Base-by-base conservation (phyloP, 2,113 vertebrate genomes). In the Ariopsis seemanni region DNA sequence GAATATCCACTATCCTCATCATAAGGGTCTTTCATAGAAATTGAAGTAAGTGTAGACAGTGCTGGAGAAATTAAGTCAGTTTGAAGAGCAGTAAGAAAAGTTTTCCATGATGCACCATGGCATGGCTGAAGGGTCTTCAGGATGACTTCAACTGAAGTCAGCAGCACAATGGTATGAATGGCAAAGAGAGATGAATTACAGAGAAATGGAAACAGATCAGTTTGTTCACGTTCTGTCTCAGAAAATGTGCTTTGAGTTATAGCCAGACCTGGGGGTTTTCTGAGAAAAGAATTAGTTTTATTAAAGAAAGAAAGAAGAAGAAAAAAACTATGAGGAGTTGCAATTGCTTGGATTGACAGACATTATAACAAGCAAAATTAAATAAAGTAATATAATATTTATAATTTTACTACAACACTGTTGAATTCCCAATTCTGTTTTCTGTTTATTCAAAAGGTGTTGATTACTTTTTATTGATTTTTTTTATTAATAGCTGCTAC, bases 131-230 rank as follows among this genome's bases (percentile, higher is more conserved):
- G 88, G 91, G 88, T 92, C 82, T 88, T 85, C 50, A 42, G 91
- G 88, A 92, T 92, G 87, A 88, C 90, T 91, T 92, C 75, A 90
- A 80, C 55, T 58, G 90, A 92, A 90, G 91, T 90, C 82, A 91
- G 86, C 88, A 91, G 52, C n/a, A 27, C 20, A 15, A 27, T 8
- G 8, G 27, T 57, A 50, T 69, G 92, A 92, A 92, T 93, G 90
- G 89, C 72, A 74, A 20, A n/a, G 82, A 90, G 85, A 55, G 7
- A 53, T 22, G 30, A 4, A 57, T 79, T 42, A 53, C 42, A 67
- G 48, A 58, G 62, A 69, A 52, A 63, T 0, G 22, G 58, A 25
- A 53, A 63, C 63, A 69, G 60, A 80, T 65, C 25, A 30, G 75
- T 86, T 80, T 80, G 30, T 60, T 58, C 34, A 77, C 20, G 1